Conservation (phyloP, 2,797 vertebrate species). For the Acridotheres tristis region DNA sequence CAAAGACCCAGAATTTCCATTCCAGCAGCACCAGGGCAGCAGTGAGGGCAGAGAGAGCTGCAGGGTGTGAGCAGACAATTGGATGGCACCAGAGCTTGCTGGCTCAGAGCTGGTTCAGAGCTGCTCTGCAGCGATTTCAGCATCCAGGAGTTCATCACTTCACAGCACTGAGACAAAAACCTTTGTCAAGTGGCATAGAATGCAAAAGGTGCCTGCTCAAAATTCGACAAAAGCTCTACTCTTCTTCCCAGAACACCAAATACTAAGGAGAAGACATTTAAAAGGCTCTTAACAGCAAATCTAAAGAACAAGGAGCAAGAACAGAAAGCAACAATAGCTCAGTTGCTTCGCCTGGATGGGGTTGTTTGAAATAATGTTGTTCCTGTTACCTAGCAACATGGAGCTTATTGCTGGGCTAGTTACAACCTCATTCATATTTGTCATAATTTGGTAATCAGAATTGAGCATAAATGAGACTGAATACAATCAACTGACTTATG, state of each 20-base stretch:
- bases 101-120: background rate
- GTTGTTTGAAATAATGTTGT: constrained; percentile 63
- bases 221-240: background rate
- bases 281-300: constrained; percentile 12
- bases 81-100: background rate
- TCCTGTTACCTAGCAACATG: constrained; percentile 78
- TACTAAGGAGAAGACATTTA: background rate
- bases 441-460: constrained; percentile 80
- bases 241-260: background rate
- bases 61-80: background rate
- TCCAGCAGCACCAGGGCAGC: background rate
- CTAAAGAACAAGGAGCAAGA: constrained; percentile 4
- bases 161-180: background rate
- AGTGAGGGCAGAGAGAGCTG: background rate
- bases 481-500: constrained; percentile 73
- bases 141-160: background rate
- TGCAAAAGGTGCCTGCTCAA: background rate
- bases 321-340: constrained; percentile 23
- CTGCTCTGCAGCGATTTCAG: background rate
- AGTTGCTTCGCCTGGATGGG: constrained; percentile 37
- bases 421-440: constrained; percentile 75
- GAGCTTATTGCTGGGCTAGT: constrained; percentile 65
- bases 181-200: background rate
- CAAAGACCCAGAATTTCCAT: background rate
- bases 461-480: constrained; percentile 75